A percentile compares a stretch with the other conserved stretches of the same genome.
These are phyloP conservation scores for Leontocebus nigricollis DNA, from an alignment of 2,797 vertebrate genomes.

Conservation along the genomic window DNA sequence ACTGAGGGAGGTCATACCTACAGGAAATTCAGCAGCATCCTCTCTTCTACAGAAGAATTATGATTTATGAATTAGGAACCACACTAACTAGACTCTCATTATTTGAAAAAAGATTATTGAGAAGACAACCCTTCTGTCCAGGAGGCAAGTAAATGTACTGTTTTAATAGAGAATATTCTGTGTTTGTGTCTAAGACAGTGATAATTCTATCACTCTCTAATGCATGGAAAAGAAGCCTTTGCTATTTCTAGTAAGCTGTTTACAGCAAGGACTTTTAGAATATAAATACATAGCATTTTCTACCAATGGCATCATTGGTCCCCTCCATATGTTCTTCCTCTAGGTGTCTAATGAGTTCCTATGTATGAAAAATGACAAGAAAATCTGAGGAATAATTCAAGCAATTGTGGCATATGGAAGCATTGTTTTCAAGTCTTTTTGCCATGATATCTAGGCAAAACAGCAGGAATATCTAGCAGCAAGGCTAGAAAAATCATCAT, in stretches of 20 bases:
- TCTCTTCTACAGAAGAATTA: neutral
- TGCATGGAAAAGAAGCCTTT: neutral
- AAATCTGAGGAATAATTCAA: slow-evolving; percentile 82
- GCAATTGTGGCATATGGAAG: slow-evolving; percentile 80
- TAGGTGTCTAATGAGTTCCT: slow-evolving; percentile 85
- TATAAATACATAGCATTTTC: slow-evolving; percentile 78
- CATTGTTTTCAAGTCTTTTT: slow-evolving; percentile 77
- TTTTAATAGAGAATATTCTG: neutral
- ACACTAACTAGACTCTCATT: neutral
- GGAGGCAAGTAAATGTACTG: neutral
- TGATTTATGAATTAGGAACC: neutral
- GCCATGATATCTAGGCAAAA: slow-evolving; percentile 79
- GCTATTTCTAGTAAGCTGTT: slow-evolving; percentile 34
- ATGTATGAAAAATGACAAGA: slow-evolving; percentile 81
- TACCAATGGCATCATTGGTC: slow-evolving; percentile 71
- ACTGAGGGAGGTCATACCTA: neutral
- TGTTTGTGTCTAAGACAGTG: neutral
- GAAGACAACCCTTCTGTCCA: neutral
- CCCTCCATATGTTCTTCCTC: slow-evolving; percentile 84
- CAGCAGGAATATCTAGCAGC: slow-evolving; percentile 77
- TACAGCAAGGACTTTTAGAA: slow-evolving; percentile 76
- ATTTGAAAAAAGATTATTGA: neutral
- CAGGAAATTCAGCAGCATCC: neutral
- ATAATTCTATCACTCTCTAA: neutral
- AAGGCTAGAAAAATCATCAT: slow-evolving; percentile 70